Evolutionary conservation across 2,888 invertebrate genomes (phyloP).

Genomic region (Chelonus formosanus): DNA sequence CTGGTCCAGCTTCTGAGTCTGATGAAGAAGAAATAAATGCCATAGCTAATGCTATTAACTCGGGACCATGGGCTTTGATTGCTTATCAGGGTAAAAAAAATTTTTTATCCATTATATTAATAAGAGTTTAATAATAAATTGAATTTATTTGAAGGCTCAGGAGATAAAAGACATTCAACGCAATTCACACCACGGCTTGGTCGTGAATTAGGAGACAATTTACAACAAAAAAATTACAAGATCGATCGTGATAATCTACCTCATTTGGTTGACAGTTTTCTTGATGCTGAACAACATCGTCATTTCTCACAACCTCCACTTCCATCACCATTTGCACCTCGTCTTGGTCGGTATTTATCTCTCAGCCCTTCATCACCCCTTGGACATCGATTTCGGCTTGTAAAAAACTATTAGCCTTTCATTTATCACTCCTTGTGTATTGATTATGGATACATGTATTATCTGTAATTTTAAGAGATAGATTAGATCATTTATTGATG

Average conservation of each 20-base stretch:
- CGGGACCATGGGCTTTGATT: slow-evolving; percentile 62
- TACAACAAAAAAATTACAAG: slow-evolving; percentile 43
- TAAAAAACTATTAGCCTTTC: slow-evolving; percentile 39
- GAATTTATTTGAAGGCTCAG: slow-evolving; percentile 23
- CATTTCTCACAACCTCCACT: slow-evolving; percentile 36
- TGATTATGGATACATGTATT: slow-evolving; percentile 15
- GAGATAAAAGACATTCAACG: slow-evolving; percentile 57
- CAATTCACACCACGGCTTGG: slow-evolving; percentile 64
- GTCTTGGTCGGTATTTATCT: slow-evolving; percentile 55
- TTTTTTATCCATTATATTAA: neutral
- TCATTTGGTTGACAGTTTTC: slow-evolving; percentile 50
- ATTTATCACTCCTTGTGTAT: slow-evolving; percentile 1
- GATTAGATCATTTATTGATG: too few species aligned
- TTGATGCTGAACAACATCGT: slow-evolving; percentile 51
- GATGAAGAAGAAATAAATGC: slow-evolving; percentile 56
- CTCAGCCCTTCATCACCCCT: slow-evolving; percentile 53
- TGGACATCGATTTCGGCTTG: slow-evolving; percentile 49
- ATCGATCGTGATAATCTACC: slow-evolving; percentile 45
- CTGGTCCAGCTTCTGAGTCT: slow-evolving; percentile 51
- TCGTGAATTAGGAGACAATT: slow-evolving; percentile 54
- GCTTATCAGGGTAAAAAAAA: slow-evolving; percentile 59
- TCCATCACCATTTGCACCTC: slow-evolving; percentile 55
- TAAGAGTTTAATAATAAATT: neutral
- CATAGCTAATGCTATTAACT: slow-evolving; percentile 62
- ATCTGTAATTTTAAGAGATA: too few species aligned